phyloP scores from a whole-genome alignment of 30 jellyfish, hydroid and myxozoan species.

The Catostylus mosaicus region DNA sequence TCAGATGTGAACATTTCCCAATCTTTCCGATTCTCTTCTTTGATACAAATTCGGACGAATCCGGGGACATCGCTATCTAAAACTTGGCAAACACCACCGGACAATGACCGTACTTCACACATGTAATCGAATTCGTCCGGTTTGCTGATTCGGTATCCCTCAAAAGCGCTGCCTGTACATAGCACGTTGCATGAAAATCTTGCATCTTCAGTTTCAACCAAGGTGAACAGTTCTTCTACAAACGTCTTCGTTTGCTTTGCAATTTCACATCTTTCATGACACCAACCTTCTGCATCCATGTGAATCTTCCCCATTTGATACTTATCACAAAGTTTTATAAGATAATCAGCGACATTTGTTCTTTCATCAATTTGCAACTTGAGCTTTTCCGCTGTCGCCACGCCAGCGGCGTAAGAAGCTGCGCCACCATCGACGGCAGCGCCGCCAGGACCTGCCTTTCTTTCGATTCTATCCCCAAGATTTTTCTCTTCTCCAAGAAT shows the following conservation, averaged over 20 bases:
- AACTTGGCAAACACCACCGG: neutral
- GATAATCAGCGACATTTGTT: neutral
- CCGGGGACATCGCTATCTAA: slow-evolving; percentile 16
- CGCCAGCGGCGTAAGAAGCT: neutral
- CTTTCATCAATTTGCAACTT: neutral
- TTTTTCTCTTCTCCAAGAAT: neutral
- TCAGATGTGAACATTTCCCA: slow-evolving; percentile 20
- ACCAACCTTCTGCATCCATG: neutral
- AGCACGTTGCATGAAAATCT: neutral
- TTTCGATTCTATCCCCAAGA: neutral
- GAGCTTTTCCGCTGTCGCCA: neutral
- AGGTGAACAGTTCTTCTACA: neutral
- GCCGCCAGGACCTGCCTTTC: neutral
- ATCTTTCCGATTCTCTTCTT: neutral
- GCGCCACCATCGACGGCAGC: neutral
- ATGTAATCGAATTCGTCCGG: slow-evolving; percentile 31
- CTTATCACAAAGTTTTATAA: neutral
- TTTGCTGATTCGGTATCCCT: slow-evolving; percentile 36
- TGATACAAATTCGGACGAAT: slow-evolving; percentile 2
- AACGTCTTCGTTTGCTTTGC: slow-evolving; percentile 9
- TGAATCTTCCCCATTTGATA: slow-evolving; percentile 15
- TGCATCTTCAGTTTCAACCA: neutral
- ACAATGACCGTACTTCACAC: slow-evolving; percentile 6
- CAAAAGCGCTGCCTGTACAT: slow-evolving; percentile 34
- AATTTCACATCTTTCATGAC: slow-evolving; percentile 28